phyloP scores from a whole-genome alignment of 2,888 invertebrate genomes.

The Chymomyza caudatula region DNA sequence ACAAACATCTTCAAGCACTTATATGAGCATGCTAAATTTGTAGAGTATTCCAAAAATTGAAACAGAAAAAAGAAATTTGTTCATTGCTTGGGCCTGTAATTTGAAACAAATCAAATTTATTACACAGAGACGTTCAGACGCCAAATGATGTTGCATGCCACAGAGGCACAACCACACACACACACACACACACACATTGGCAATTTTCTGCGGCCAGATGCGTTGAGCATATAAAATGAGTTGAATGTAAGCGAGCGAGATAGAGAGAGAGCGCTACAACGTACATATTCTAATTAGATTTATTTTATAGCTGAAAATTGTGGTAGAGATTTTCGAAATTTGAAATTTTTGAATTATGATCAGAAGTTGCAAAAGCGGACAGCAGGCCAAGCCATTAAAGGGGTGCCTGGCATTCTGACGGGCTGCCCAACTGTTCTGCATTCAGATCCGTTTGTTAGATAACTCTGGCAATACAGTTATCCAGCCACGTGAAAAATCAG shows the following conservation, averaged over 20 bases:
- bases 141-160: conserved; percentile 21
- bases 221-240: conserved; percentile 69
- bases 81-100: conserved; percentile 67
- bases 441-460: conserved; percentile 35
- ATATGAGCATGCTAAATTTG: background rate
- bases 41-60: conserved; percentile 3
- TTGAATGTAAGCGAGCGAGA: conserved; percentile 8
- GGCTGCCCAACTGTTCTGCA: background rate
- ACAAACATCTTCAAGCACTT: background rate
- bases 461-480: conserved; percentile 19
- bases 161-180: background rate
- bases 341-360: conserved; percentile 62
- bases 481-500: conserved; percentile 38
- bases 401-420: conserved; percentile 40
- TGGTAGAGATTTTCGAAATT: conserved; percentile 54
- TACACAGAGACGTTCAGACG: conserved; percentile 69
- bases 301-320: conserved; percentile 57
- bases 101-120: conserved; percentile 73
- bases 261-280: too few species aligned
- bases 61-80: conserved; percentile 48
- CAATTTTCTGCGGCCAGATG: conserved; percentile 70
- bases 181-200: conserved; percentile 39
- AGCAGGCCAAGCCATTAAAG: conserved; percentile 16
- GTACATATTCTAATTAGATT: conserved; percentile 66
- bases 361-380: conserved; percentile 20